These are phyloP conservation scores for Nysson spinosus DNA, from an alignment of 2,888 invertebrate species.

Conservation along the genomic window DNA sequence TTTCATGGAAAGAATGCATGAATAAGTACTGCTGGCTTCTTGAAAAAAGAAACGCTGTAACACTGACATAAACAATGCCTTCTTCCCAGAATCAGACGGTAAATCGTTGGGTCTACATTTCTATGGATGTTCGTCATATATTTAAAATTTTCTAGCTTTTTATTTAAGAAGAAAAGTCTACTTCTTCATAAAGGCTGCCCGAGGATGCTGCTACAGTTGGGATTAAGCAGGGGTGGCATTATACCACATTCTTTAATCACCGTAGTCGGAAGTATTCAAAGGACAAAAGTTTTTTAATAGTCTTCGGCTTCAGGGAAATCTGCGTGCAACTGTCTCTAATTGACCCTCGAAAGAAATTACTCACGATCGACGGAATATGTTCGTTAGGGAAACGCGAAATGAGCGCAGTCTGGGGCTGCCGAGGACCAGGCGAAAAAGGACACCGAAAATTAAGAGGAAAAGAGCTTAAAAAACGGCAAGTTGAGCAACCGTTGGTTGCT, in stretches of 20 bases:
- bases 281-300: constrained; percentile 31
- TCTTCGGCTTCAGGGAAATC: constrained; percentile 25
- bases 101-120: too few species aligned
- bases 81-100: too few species aligned
- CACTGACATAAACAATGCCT: too few species aligned
- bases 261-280: constrained; percentile 11
- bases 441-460: constrained; percentile 20
- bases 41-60: too few species aligned
- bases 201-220: neutral
- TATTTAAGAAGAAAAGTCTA: too few species aligned
- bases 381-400: constrained; percentile 56
- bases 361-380: constrained; percentile 63
- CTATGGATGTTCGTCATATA: too few species aligned
- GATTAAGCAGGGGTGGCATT: neutral
- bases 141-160: too few species aligned
- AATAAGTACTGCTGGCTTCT: too few species aligned
- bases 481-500: constrained; percentile 63
- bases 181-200: too few species aligned
- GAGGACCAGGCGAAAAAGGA: constrained; percentile 48
- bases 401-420: constrained; percentile 44
- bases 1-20: too few species aligned
- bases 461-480: constrained; percentile 51
- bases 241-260: neutral
- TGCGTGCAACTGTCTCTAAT: constrained; percentile 43
- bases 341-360: constrained; percentile 61